Base-by-base conservation (phyloP, 2,113 vertebrate genomes). In the Stictonetta naevosa region DNA sequence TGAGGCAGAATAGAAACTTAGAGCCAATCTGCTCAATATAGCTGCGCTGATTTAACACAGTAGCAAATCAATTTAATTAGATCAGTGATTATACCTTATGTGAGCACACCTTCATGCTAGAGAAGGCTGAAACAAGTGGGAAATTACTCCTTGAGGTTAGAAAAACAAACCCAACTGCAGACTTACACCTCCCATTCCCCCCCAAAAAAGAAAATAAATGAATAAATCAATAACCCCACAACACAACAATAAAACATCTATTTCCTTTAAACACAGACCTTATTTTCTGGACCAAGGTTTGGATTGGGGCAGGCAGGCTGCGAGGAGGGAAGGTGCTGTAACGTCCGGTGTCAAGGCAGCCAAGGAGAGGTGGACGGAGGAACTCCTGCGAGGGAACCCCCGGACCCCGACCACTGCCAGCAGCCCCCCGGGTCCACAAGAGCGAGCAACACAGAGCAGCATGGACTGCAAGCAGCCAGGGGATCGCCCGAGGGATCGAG, bases 41-140 rank as follows among this genome's bases (percentile, higher is more conserved):
- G 75, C 79, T 83, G 55, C 64, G 66, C 88, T 50, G 79, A 96
- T 96, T 94, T 95, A 94, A 94, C 29, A 81, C 36, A 66, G 73
- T 16, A 91, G 60, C 67, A 93, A 92, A 94, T 95, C 91, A 74
- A 26, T 94, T 93, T 92, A 92, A 93, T 95, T 94, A 92, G 80
- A 81, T 73, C 79, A 81, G 76, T 88, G 91, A 89, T 90, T 86
- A 96, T 79, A 83, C 50, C 67, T 88, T 63, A 40, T 59, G 48
- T 90, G 92, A 86, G 46, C 36, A 50, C 55, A 67, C 9, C 52
- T 92, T 74, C 48, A 12, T 78, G 84, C 78, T 67, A 31, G 74
- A 81, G 48, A 64, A 78, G 19, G 58, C 29, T 77, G 81, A 48
- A 82, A 59, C 56, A 78, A 44, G 2, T 2, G 23, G 7, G 44